Conservation (phyloP, 2,888 invertebrate species). For the Ectropis crepuscularia region DNA sequence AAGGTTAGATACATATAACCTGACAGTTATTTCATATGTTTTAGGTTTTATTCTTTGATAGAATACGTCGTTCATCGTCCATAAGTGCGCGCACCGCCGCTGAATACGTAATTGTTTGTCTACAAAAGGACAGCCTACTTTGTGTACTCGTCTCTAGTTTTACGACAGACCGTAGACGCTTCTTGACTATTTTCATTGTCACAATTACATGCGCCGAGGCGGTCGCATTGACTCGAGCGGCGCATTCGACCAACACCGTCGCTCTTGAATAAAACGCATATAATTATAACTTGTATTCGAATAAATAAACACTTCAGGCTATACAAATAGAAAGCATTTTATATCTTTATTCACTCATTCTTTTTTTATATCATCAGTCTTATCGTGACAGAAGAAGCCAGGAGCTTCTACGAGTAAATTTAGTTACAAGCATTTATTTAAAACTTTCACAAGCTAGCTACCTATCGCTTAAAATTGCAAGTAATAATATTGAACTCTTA, state of each 20-base stretch:
- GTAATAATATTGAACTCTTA: background rate
- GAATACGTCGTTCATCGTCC: conserved; percentile 58
- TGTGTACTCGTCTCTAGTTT: conserved; percentile 72
- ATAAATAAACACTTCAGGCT: conserved; percentile 49
- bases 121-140: conserved; percentile 73
- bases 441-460: too few species aligned
- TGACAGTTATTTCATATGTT: conserved; percentile 40
- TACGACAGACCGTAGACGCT: conserved; percentile 63
- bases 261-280: conserved; percentile 60
- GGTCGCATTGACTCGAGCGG: conserved; percentile 46
- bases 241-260: conserved; percentile 53
- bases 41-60: conserved; percentile 32
- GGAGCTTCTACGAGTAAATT: background rate
- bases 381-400: background rate
- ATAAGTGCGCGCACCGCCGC: conserved; percentile 59
- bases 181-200: conserved; percentile 76
- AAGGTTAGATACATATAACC: conserved; percentile 14
- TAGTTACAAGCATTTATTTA: too few species aligned
- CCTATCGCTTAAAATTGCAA: too few species aligned
- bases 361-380: background rate
- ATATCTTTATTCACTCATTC: too few species aligned
- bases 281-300: conserved; percentile 48
- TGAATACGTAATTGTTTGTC: conserved; percentile 74
- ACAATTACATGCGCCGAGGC: conserved; percentile 64
- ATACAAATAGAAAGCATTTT: background rate